Base-by-base conservation (phyloP, 2,888 invertebrate genomes). In the Julus scanicus region DNA sequence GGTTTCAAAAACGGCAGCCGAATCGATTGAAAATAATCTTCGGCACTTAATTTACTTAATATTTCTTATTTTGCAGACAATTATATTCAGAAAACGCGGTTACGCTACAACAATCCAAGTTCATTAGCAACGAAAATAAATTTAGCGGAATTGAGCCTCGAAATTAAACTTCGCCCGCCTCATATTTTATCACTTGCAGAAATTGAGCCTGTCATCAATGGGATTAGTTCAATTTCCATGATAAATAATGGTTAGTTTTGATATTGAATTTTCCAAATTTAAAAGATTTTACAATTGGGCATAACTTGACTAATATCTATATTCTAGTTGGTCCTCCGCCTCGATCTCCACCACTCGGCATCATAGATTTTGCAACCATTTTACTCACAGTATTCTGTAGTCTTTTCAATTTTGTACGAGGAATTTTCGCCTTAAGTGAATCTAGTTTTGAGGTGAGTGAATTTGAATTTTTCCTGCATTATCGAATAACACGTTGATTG, bases 91-190 rank as follows among this genome's bases (percentile, higher is more conserved):
- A 91, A 90, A 86, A 88, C 90, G 17, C 91, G 91, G 88, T 90
- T 90, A 20, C 89, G 90, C 40, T 92, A 91, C 88, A 91, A 91
- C 89, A 91, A 90, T 88, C 91, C 91, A 1, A 90, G 91, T 15
- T 90, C 90, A 9, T 86, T 91, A 53, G 90, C 90, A 53, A 91
- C 91, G 1, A 90, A 90, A 88, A 87, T 91, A 8, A 91, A 91
- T 89, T 89, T 91, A 44, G 89, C 91, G 9, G 90, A 90, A 40
- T 89, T 92, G 80, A 91, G 91, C 87, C 89, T 90, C 29, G 91
- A 91, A 87, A 89, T 91, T 2, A 90, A 90, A 57, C 89, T 91
- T 13, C 89, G 91, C 13, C 91, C 91, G 15, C 91, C 91, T 11
- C 90, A 91, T 87, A 89, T 90, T 48, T 88, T 91, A 11, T 89